Conservation (phyloP, 1,140 invertebrate genomes). For the Ips nitidus region DNA sequence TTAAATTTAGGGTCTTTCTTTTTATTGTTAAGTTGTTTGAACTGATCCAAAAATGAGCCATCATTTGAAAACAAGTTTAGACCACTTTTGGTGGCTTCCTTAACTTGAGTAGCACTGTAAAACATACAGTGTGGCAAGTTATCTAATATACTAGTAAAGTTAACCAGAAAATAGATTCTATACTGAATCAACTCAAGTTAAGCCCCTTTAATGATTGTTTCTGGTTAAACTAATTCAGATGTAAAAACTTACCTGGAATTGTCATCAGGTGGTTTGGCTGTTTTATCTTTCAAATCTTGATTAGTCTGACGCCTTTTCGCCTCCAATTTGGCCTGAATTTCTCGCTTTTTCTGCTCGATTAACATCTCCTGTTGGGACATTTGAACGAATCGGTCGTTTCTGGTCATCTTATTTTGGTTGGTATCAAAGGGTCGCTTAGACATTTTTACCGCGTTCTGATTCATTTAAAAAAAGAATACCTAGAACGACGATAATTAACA, state of each 20-base stretch:
- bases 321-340: slow-evolving; percentile 69
- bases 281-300: slow-evolving; percentile 31
- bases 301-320: slow-evolving; percentile 61
- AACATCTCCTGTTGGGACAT: slow-evolving; percentile 81
- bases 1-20: slow-evolving; percentile 48
- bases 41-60: slow-evolving; percentile 78
- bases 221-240: not conserved
- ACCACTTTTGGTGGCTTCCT: slow-evolving; percentile 15
- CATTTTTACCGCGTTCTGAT: slow-evolving; percentile 38
- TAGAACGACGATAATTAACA: too few relatives aligned
- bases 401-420: slow-evolving; percentile 59
- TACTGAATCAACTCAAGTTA: too few relatives aligned
- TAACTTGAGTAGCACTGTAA: slow-evolving; percentile 20
- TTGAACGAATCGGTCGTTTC: slow-evolving; percentile 68
- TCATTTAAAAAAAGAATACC: not conserved
- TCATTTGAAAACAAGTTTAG: slow-evolving; percentile 77
- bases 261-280: not conserved
- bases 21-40: slow-evolving; percentile 66
- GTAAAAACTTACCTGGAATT: not conserved
- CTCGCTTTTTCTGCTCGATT: slow-evolving; percentile 76
- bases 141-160: too few relatives aligned
- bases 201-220: too few relatives aligned
- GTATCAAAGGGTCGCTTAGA: slow-evolving; percentile 52
- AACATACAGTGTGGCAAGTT: not conserved
- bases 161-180: too few relatives aligned